phyloP scores from a whole-genome alignment of 2,113 vertebrate genomes.

The Rhinolophus ferrumequinum region DNA sequence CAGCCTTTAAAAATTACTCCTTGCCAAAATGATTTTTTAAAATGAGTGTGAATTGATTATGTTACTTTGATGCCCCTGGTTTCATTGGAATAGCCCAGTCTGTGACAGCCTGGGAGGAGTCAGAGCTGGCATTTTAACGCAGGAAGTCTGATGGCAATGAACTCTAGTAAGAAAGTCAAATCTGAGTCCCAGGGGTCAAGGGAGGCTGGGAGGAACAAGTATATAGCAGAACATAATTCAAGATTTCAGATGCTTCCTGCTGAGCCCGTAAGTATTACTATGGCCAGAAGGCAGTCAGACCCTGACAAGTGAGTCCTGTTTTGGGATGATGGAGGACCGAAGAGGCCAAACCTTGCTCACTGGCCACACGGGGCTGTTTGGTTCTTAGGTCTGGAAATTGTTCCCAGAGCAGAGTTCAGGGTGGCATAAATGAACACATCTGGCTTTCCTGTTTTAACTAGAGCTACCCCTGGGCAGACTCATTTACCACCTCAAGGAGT shows the following conservation, averaged over 20 bases:
- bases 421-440: neutral
- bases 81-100: neutral
- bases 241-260: neutral
- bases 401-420: neutral
- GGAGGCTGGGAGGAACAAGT: neutral
- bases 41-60: neutral
- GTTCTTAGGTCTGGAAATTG: neutral
- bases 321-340: neutral
- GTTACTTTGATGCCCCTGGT: neutral
- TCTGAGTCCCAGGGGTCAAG: neutral
- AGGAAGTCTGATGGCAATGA: neutral
- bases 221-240: neutral
- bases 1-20: neutral
- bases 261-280: neutral
- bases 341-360: neutral
- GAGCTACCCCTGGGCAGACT: neutral
- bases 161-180: neutral
- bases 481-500: neutral
- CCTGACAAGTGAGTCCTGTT: neutral
- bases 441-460: neutral
- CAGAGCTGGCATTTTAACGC: neutral
- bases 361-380: neutral
- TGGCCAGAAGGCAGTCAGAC: neutral
- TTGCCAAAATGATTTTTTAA: neutral
- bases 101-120: neutral